Evolutionary conservation across 2,888 invertebrate genomes (phyloP).

Genomic region (Andrena hattorfiana): DNA sequence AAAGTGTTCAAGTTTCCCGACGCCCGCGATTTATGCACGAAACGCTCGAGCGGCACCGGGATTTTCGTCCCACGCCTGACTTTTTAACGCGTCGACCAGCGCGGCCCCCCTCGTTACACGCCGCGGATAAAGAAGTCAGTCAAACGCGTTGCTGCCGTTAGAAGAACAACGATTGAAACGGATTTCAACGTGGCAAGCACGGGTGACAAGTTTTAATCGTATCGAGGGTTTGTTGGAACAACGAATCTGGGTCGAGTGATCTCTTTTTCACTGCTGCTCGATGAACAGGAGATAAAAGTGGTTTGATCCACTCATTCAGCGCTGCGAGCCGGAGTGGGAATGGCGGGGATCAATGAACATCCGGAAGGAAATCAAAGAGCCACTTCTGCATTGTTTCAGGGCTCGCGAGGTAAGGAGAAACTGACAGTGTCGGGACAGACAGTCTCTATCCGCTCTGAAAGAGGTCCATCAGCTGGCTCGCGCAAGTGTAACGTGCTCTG

Average conservation of each 20-base stretch:
- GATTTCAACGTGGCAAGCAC: constrained; percentile 19
- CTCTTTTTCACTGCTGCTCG: background rate
- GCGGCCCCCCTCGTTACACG: constrained; percentile 3
- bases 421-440: too few relatives aligned
- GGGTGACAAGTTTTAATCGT: constrained; percentile 44
- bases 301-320: background rate
- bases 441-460: too few relatives aligned
- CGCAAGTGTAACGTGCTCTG: too few relatives aligned
- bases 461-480: too few relatives aligned
- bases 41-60: constrained; percentile 42
- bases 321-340: too few relatives aligned
- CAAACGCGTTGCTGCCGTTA: constrained; percentile 22
- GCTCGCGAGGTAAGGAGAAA: background rate
- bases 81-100: constrained; percentile 11
- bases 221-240: background rate
- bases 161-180: constrained; percentile 1
- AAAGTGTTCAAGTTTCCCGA: constrained; percentile 58
- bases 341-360: background rate
- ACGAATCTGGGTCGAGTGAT: constrained; percentile 1
- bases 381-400: background rate
- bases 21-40: constrained; percentile 58
- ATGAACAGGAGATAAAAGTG: background rate
- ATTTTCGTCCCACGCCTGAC: constrained; percentile 29
- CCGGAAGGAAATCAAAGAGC: background rate
- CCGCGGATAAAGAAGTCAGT: constrained; percentile 43